Evolutionary conservation across 2,888 invertebrate species (phyloP).

Genomic region (Marronus borbonicus): DNA sequence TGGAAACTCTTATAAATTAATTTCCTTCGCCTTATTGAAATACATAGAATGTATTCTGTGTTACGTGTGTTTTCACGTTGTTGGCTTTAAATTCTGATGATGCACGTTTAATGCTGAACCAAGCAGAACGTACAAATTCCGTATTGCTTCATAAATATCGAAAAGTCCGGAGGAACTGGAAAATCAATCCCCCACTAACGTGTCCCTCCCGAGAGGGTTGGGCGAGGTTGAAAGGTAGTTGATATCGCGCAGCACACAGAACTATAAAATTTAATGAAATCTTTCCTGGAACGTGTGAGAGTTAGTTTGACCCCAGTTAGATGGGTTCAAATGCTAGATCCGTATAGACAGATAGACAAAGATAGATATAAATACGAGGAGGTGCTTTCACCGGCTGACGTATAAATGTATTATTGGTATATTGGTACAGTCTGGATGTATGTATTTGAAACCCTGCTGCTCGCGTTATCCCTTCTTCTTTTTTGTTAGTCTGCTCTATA

Average conservation of each 20-base stretch:
- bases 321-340: conserved; percentile 19
- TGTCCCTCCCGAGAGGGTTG: not conserved
- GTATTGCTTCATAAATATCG: conserved; percentile 19
- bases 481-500: not conserved
- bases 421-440: conserved; percentile 2
- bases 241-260: conserved; percentile 4
- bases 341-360: conserved; percentile 21
- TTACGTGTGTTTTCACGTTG: not conserved
- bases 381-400: not conserved
- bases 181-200: conserved; percentile 5
- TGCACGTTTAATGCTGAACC: not conserved
- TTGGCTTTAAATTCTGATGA: not conserved
- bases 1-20: not conserved
- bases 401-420: conserved; percentile 2
- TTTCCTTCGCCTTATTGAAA: too few relatives aligned
- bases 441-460: not conserved
- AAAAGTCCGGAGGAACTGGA: not conserved
- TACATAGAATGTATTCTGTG: not conserved
- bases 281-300: conserved; percentile 35
- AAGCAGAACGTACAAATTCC: conserved; percentile 13
- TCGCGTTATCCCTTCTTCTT: not conserved
- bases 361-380: conserved; percentile 4
- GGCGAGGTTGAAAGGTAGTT: conserved; percentile 2
- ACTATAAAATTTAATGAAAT: conserved; percentile 43
- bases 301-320: conserved; percentile 25